These are phyloP conservation scores for Hylomyscus alleni DNA, from an alignment of 2,797 vertebrate genomes.

Conservation along the genomic window DNA sequence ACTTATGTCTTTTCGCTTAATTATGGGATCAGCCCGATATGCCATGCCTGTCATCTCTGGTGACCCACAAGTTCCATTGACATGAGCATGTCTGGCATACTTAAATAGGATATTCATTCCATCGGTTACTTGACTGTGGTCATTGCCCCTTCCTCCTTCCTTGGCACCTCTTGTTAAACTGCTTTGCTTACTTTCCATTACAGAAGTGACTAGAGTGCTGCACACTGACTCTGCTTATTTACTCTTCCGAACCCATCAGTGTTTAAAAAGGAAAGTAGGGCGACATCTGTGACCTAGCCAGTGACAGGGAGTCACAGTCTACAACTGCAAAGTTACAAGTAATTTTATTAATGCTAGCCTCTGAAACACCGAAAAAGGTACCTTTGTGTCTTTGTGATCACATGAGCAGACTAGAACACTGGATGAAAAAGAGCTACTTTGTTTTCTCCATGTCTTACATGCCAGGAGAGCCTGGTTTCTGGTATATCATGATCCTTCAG, in stretches of 20 bases:
- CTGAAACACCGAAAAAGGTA: slow-evolving; percentile 37
- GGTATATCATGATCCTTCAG: slow-evolving; percentile 47
- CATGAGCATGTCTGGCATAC: slow-evolving; percentile 28
- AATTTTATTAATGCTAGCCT: slow-evolving; percentile 76
- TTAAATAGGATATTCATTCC: slow-evolving; percentile 67
- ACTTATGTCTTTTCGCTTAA: slow-evolving; percentile 68
- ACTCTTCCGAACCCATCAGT: slow-evolving; percentile 72
- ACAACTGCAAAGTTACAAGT: slow-evolving; percentile 67
- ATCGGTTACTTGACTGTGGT: slow-evolving; percentile 53
- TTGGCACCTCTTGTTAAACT: slow-evolving; percentile 7
- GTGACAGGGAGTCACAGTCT: slow-evolving; percentile 71
- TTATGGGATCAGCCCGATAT: slow-evolving; percentile 66
- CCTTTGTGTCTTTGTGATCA: slow-evolving; percentile 55
- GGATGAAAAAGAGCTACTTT: background rate
- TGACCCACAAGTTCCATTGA: slow-evolving; percentile 62
- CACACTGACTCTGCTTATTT: slow-evolving; percentile 73
- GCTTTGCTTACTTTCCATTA: slow-evolving; percentile 59
- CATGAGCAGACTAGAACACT: slow-evolving; percentile 16
- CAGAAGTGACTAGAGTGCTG: slow-evolving; percentile 6
- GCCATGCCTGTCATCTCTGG: slow-evolving; percentile 35
- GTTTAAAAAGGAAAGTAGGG: slow-evolving; percentile 65
- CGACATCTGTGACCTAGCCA: slow-evolving; percentile 71
- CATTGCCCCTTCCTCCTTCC: background rate
- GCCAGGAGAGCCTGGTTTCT: background rate
- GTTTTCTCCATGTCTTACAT: background rate